Evolutionary conservation across 2,797 vertebrate species (phyloP).

Genomic region (Micromesistius poutassou): DNA sequence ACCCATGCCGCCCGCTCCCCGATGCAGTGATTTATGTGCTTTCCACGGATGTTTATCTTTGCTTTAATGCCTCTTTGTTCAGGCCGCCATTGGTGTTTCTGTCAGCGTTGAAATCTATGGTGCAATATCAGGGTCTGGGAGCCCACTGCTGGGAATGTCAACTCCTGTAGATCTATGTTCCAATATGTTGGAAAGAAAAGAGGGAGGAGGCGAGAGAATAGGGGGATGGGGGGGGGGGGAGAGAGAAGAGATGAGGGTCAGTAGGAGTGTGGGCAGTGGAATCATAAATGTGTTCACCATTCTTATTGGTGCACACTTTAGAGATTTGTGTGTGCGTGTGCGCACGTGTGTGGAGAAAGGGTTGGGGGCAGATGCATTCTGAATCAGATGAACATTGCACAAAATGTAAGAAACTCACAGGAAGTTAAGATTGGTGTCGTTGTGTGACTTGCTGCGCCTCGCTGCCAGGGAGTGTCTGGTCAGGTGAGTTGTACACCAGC

Average conservation of each 20-base stretch:
- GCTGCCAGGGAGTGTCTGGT: too few species aligned
- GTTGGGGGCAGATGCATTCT: too few species aligned
- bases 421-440: too few species aligned
- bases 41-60: constrained; percentile 69
- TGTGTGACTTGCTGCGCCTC: too few species aligned
- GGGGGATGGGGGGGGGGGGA: not conserved
- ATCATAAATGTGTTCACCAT: constrained; percentile 59
- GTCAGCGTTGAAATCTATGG: constrained; percentile 73
- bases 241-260: not conserved
- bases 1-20: constrained; percentile 47
- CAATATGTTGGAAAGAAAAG: constrained; percentile 52
- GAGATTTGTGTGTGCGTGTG: not conserved
- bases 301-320: constrained; percentile 47
- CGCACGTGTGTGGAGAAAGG: too few species aligned
- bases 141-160: constrained; percentile 67
- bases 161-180: constrained; percentile 62
- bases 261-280: constrained; percentile 48
- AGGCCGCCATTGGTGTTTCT: constrained; percentile 72
- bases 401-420: too few species aligned
- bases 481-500: too few species aligned
- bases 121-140: constrained; percentile 70
- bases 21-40: constrained; percentile 57
- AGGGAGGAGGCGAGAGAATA: constrained; percentile 1
- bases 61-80: constrained; percentile 73
- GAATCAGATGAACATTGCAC: too few species aligned